phyloP scores from a whole-genome alignment of 2,888 invertebrate species.

The Beris morrisii region DNA sequence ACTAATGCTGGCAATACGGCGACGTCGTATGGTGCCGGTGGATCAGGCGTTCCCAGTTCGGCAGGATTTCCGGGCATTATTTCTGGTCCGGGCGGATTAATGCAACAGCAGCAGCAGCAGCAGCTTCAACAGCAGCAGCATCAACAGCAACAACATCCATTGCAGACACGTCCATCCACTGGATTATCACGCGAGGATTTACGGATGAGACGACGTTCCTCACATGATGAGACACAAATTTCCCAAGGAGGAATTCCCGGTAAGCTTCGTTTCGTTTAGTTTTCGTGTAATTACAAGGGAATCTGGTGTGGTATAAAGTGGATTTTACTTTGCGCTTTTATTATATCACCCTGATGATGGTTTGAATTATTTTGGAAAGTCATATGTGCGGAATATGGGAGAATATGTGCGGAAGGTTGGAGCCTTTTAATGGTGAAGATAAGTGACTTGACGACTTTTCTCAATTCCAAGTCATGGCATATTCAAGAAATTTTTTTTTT shows the following conservation, averaged over 20 bases:
- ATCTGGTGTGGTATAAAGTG: no score
- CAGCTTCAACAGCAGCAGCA: slow-evolving; percentile 43
- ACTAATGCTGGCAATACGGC: slow-evolving; percentile 3
- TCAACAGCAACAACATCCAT: slow-evolving; percentile 29
- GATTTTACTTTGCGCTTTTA: no score
- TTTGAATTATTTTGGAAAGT: no score
- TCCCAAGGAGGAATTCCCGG: slow-evolving; percentile 50
- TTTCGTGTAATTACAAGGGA: no score
- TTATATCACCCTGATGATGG: no score
- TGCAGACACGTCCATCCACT: slow-evolving; percentile 36
- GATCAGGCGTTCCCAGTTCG: slow-evolving; percentile 41
- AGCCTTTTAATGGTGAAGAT: no score
- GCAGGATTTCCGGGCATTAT: slow-evolving; percentile 15
- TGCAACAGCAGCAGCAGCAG: slow-evolving; percentile 46
- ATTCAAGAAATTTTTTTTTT: no score
- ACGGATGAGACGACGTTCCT: slow-evolving; percentile 55
- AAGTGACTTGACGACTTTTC: no score
- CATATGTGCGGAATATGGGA: no score
- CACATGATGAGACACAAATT: slow-evolving; percentile 56
- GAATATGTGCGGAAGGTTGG: no score
- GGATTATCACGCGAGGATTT: slow-evolving; percentile 55
- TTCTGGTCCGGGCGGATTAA: slow-evolving; percentile 5
- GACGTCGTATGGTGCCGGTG: slow-evolving; percentile 44
- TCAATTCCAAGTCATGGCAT: no score
- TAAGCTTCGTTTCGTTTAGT: slow-evolving; percentile 41